These are phyloP conservation scores for Pelodiscus sinensis DNA, from an alignment of 2,113 vertebrate species.

Conservation along the genomic window DNA sequence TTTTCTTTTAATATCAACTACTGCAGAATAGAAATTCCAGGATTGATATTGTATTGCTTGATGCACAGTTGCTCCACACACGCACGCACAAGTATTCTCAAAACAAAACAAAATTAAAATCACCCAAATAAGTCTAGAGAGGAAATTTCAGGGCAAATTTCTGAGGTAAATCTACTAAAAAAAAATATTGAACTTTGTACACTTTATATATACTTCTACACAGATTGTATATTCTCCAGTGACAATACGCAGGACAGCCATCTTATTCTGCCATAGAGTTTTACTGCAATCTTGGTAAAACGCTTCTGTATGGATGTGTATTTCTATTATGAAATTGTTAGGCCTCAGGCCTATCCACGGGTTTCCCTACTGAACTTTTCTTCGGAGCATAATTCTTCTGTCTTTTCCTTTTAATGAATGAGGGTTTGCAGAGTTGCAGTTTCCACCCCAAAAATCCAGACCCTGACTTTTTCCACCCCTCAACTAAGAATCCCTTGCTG, in stretches of 20 bases:
- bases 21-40: constrained; percentile 34
- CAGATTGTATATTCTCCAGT: constrained; percentile 62
- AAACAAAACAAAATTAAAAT: background rate
- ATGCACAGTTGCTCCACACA: constrained; percentile 56
- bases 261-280: constrained; percentile 3
- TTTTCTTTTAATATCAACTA: background rate
- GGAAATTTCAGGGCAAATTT: constrained; percentile 78
- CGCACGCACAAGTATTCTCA: constrained; percentile 34
- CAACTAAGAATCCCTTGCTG: fast-evolving
- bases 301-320: background rate
- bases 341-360: background rate
- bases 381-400: background rate
- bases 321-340: background rate
- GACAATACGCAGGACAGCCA: constrained; percentile 11
- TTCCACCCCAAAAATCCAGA: background rate
- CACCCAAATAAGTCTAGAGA: constrained; percentile 57
- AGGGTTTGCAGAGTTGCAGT: background rate
- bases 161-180: constrained; percentile 89
- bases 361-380: background rate
- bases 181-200: constrained; percentile 73
- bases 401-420: fast-evolving
- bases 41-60: constrained; percentile 76
- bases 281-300: constrained; percentile 26
- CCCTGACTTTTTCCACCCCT: background rate
- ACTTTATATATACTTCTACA: constrained; percentile 71